Base-by-base conservation (phyloP, 2,797 vertebrate species). In the Tenualosa thibaudeaui region DNA sequence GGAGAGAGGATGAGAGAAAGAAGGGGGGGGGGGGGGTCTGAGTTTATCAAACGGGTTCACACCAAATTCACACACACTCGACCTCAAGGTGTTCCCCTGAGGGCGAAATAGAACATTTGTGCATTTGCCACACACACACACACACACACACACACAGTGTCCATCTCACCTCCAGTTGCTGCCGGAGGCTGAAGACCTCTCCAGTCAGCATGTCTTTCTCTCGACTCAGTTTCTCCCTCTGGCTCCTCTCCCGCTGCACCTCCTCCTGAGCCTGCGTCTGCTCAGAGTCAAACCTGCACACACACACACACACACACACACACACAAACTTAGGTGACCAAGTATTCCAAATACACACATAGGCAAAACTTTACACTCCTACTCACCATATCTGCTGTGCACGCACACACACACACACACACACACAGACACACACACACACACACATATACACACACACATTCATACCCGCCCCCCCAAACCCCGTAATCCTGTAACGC, bases 121-220 rank as follows among this genome's bases (percentile, higher is more conserved):
- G 37, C 37, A 71, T 71, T 71, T 71, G 24, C 9, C 62, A 65
- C 58, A n/a, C 58, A 62, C 58, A 31, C 62, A 31, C 62, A 68
- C 62, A 68, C 62, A 31, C 62, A 68, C 62, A 68, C n/a, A 68
- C 62, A 68, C n/a, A 24, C n/a, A 24, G 71, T 78, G 71, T 0
- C 89, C 81, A 31, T 85, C 88, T 81, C 84, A 99, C 98, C 96
- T 99, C 97, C 78, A 99, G 93, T 85, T 98, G 97, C 93, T 99
- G 97, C 81, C 96, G 95, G 75, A 99, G 91, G 92, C 96, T 95
- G 31, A 98, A 98, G 54, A 95, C 95, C 83, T 99, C 98, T 0
- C 97, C 96, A 0, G 95, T 96, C 88, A 99, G 94, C 90, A 96
- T 91, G 83, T 99, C 98, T 89, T 98, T 99, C 92, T 99, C 98